A percentile compares a stretch with the other conserved stretches of the same genome.
Conservation (phyloP, 1,140 invertebrate genomes). For the Hylyphantes graminicola region DNA sequence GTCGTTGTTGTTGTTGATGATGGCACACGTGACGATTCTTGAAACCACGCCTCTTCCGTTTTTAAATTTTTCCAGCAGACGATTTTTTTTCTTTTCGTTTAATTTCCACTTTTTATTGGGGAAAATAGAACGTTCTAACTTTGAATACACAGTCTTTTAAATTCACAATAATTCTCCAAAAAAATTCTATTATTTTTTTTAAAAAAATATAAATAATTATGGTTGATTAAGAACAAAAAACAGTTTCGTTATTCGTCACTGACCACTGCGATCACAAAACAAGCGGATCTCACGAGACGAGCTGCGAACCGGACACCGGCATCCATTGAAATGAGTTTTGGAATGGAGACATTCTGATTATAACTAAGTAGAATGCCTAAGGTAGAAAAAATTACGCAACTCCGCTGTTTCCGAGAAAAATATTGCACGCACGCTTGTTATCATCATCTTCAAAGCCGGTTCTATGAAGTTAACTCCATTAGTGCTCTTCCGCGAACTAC, state of each 20-base stretch:
- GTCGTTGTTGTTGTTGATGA: not conserved
- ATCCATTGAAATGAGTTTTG: slow-evolving; percentile 43
- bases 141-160: not conserved
- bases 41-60: slow-evolving; percentile 50
- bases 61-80: too few relatives aligned
- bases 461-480: slow-evolving; percentile 52
- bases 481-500: slow-evolving; percentile 56
- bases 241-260: not conserved
- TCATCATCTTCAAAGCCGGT: slow-evolving; percentile 52
- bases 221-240: not conserved
- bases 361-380: slow-evolving; percentile 43
- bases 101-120: too few relatives aligned
- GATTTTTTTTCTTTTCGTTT: too few relatives aligned
- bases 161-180: not conserved
- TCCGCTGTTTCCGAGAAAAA: slow-evolving; percentile 30
- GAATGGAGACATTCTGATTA: slow-evolving; percentile 40
- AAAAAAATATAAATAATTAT: not conserved
- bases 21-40: slow-evolving; percentile 24
- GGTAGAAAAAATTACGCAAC: slow-evolving; percentile 54
- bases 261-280: not conserved
- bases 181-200: not conserved
- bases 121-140: not conserved
- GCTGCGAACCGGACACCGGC: not conserved
- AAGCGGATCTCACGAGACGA: slow-evolving; percentile 8
- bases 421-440: slow-evolving; percentile 52